phyloP scores from a whole-genome alignment of 2,888 invertebrate species.

The Trypoxylon attenuatum region DNA sequence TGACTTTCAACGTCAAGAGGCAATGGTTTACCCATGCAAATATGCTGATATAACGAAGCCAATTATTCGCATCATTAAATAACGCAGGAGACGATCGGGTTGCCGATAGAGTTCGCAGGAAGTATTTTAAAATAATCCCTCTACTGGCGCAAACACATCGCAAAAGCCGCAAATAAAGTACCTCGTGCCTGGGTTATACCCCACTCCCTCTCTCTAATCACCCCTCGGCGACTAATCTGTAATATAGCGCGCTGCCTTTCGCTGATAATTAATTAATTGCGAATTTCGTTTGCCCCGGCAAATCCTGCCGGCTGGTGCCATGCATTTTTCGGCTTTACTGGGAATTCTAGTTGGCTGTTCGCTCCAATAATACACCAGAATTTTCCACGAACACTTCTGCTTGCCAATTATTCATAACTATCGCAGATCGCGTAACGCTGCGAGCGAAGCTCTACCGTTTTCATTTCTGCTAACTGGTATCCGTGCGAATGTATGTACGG shows the following conservation, averaged over 20 bases:
- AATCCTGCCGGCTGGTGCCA: neutral
- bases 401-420: no score
- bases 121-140: slow-evolving; percentile 31
- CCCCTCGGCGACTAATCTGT: slow-evolving; percentile 2
- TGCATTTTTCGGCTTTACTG: neutral
- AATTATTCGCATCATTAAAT: slow-evolving; percentile 30
- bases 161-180: slow-evolving; percentile 24
- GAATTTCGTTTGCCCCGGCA: neutral
- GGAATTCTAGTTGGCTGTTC: no score
- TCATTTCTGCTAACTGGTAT: no score
- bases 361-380: neutral
- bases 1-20: neutral
- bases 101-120: slow-evolving; percentile 20
- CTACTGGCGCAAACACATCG: neutral
- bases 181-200: no score
- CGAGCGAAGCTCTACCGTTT: no score
- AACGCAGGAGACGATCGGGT: slow-evolving; percentile 11
- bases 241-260: slow-evolving; percentile 16
- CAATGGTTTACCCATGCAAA: slow-evolving; percentile 2
- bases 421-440: no score
- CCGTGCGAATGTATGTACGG: no score
- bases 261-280: slow-evolving; percentile 30
- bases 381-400: no score
- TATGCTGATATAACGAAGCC: slow-evolving; percentile 4
- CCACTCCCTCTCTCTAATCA: no score